phyloP scores from a whole-genome alignment of 2,113 vertebrate species.

The Nettapus auritus region DNA sequence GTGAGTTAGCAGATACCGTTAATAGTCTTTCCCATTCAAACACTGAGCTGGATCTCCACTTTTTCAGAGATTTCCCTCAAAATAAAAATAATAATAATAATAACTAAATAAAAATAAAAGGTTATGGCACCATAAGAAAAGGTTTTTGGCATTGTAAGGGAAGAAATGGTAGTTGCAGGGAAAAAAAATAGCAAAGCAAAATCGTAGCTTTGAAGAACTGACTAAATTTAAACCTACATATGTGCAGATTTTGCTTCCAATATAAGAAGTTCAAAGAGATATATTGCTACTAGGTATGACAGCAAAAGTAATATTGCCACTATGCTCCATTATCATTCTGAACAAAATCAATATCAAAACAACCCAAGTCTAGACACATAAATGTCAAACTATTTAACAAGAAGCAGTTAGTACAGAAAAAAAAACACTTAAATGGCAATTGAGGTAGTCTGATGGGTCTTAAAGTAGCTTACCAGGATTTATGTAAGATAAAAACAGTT shows the following conservation, averaged over 20 bases:
- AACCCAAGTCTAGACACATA: slow-evolving; percentile 82
- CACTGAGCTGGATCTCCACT: background rate
- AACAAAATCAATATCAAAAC: slow-evolving; percentile 80
- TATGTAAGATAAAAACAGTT: slow-evolving; percentile 82
- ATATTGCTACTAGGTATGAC: slow-evolving; percentile 49
- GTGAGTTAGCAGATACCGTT: background rate
- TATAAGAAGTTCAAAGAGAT: slow-evolving; percentile 34
- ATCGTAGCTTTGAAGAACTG: background rate
- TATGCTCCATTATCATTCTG: slow-evolving; percentile 73
- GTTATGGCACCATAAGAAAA: background rate
- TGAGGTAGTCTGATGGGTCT: slow-evolving; percentile 86
- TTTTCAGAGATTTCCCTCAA: background rate
- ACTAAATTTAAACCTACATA: background rate
- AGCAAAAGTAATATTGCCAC: slow-evolving; percentile 50
- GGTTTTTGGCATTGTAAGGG: background rate
- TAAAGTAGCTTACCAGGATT: slow-evolving; percentile 85
- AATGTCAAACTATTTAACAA: slow-evolving; percentile 82
- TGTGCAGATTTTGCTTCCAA: background rate
- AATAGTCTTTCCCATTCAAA: background rate
- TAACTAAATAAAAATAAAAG: too few species aligned
- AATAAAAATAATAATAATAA: too few species aligned
- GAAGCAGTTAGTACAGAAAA: slow-evolving; percentile 79
- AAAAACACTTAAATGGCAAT: slow-evolving; percentile 88
- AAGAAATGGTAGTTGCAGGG: background rate
- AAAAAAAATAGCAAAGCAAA: background rate